These are phyloP conservation scores for Eumerus sabulonum DNA, from an alignment of 2,888 invertebrate species.

Conservation along the genomic window DNA sequence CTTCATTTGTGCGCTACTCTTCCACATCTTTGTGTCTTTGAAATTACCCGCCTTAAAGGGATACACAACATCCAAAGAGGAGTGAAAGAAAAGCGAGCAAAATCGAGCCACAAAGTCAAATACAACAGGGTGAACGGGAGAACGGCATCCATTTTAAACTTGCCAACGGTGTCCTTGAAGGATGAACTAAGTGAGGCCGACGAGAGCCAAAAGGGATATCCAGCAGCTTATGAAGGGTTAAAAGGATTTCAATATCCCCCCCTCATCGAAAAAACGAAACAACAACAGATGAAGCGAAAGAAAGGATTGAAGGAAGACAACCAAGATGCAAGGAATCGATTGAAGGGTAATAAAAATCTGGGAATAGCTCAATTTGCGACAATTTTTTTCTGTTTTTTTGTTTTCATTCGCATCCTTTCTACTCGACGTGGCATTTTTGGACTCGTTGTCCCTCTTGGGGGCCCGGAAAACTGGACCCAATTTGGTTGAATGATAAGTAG, in stretches of 20 bases:
- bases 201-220: slow-evolving; percentile 54
- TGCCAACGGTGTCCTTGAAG: slow-evolving; percentile 40
- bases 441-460: slow-evolving; percentile 19
- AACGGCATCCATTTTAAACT: slow-evolving; percentile 58
- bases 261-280: slow-evolving; percentile 10
- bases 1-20: slow-evolving; percentile 74
- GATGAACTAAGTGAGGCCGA: slow-evolving; percentile 8
- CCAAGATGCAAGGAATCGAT: slow-evolving; percentile 62
- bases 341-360: slow-evolving; percentile 67
- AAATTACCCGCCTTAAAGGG: slow-evolving; percentile 52
- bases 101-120: slow-evolving; percentile 32
- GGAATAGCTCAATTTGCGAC: slow-evolving; percentile 68
- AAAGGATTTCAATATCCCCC: slow-evolving; percentile 65
- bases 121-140: slow-evolving; percentile 29
- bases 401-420: slow-evolving; percentile 46
- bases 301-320: slow-evolving; percentile 3
- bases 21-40: slow-evolving; percentile 53
- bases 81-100: slow-evolving; percentile 52
- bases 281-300: too few relatives aligned
- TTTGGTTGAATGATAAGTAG: slow-evolving; percentile 47
- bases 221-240: slow-evolving; percentile 66
- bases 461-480: slow-evolving; percentile 53
- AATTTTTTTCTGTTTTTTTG: too few relatives aligned
- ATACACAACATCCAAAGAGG: slow-evolving; percentile 15
- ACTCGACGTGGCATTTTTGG: slow-evolving; percentile 10